Base-by-base conservation (phyloP, 2,797 vertebrate genomes). In the Lepilemur ruficaudatus region DNA sequence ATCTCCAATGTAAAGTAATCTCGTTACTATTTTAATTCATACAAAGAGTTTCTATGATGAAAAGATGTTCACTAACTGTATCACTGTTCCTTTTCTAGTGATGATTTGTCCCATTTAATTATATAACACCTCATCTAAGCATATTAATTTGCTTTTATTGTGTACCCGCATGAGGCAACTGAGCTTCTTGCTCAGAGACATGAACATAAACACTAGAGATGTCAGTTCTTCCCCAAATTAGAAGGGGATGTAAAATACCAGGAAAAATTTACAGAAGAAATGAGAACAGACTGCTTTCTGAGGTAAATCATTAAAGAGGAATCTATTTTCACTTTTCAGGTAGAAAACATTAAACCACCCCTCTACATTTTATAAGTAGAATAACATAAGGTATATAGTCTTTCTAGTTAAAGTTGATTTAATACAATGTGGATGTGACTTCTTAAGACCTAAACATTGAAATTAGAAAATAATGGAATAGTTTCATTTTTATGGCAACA, bases 241-340 rank as follows among this genome's bases (percentile, higher is more conserved):
- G 82, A 88, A 88, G 59, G 15, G 6, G 20, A 8, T 82, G 48
- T 69, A 87, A 86, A 95, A 61, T 28, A 69, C 69, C 25, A 76
- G 38, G 13, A 69, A 84, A 72, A 96, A 93, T 90, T 91, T 57
- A 67, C 20, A 93, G 55, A 61, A 43, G 35, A 41, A 96, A 90
- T 52, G 25, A 32, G 30, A 93, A 79, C 35, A 87, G 41, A 10
- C 57, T 46, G 32, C n/a, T 82, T 25, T 75, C 15, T 52, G 32
- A 23, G 72, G 25, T 67, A 89, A 80, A 86, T 83, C 43, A 87
- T 91, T 43, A 57, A 79, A 86, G 13, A 50, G 35, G 15, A 91
- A 81, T 89, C 57, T 87, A 52, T 96, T 91, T 93, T 87, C 38
- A 85, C 52, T 59, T 95, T 95, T 86, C 35, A 89, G 81, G 82